A percentile compares a stretch with the other conserved stretches of the same genome.
phyloP scores from a whole-genome alignment of 2,113 vertebrate species.

The Garra rufa region DNA sequence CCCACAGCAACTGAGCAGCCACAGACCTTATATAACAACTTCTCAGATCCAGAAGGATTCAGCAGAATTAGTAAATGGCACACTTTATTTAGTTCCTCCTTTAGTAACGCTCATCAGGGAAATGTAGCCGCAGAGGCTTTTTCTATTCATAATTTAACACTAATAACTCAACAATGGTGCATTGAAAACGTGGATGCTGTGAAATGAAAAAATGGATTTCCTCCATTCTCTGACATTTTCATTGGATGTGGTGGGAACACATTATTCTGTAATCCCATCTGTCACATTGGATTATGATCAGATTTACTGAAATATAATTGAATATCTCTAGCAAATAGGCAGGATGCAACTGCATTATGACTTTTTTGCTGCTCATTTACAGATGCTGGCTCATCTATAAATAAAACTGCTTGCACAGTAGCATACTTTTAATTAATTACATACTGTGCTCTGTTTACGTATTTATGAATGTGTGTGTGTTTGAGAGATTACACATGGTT shows the following conservation, averaged over 20 bases:
- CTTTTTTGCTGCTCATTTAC: neutral
- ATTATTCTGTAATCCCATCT: neutral
- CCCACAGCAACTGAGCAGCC: neutral
- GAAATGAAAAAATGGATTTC: neutral
- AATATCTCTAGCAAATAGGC: neutral
- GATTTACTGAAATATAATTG: neutral
- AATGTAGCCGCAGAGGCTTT: neutral
- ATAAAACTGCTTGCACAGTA: neutral
- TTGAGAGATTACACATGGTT: neutral
- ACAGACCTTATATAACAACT: neutral
- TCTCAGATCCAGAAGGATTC: slow-evolving; percentile 1
- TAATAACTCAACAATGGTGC: neutral
- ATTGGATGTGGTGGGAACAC: neutral
- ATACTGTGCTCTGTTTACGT: neutral
- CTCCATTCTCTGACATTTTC: neutral
- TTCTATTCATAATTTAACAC: neutral
- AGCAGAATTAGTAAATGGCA: slow-evolving; percentile 24
- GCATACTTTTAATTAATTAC: neutral
- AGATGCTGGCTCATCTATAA: neutral
- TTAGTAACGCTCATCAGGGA: neutral
- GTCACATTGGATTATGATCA: neutral
- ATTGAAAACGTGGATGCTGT: neutral
- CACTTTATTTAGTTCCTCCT: slow-evolving; percentile 3
- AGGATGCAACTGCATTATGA: neutral
- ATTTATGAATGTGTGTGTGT: neutral